Evolutionary conservation across 2,797 vertebrate species (phyloP).

Genomic region (Pseudochromis fuscus): DNA sequence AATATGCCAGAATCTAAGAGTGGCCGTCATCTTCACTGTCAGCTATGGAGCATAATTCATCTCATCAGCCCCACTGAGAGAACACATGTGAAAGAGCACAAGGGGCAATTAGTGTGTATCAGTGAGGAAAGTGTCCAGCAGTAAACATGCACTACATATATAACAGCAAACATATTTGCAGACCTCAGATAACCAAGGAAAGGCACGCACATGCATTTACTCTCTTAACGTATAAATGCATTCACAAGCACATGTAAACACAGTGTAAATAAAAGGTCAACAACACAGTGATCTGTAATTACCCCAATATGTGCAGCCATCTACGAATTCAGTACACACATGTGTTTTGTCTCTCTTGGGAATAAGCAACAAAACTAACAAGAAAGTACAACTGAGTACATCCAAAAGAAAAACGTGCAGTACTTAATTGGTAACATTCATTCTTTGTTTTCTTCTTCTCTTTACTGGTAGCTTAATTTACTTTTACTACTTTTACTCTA

Average conservation of each 20-base stretch:
- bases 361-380: slow-evolving; percentile 10
- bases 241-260: slow-evolving; percentile 14
- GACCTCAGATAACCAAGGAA: neutral
- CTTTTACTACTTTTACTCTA: neutral
- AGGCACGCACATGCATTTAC: neutral
- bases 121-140: slow-evolving; percentile 10
- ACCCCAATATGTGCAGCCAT: slow-evolving; percentile 13
- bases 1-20: slow-evolving; percentile 51
- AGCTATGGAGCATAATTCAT: slow-evolving; percentile 65
- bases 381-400: neutral
- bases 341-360: neutral
- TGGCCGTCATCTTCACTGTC: slow-evolving; percentile 60
- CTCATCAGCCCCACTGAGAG: slow-evolving; percentile 54
- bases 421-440: slow-evolving; percentile 6
- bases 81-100: slow-evolving; percentile 66
- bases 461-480: neutral
- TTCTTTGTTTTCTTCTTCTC: neutral
- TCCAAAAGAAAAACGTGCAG: slow-evolving; percentile 1
- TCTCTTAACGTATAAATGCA: slow-evolving; percentile 4
- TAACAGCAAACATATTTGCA: slow-evolving; percentile 25
- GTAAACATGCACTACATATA: neutral
- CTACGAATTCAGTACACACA: slow-evolving; percentile 17
- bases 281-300: slow-evolving; percentile 11
- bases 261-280: slow-evolving; percentile 1
- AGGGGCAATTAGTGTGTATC: slow-evolving; percentile 28